A percentile compares a stretch with the other conserved stretches of the same genome.
phyloP scores from a whole-genome alignment of 2,888 invertebrate genomes.

The Calliopum simillimum region DNA sequence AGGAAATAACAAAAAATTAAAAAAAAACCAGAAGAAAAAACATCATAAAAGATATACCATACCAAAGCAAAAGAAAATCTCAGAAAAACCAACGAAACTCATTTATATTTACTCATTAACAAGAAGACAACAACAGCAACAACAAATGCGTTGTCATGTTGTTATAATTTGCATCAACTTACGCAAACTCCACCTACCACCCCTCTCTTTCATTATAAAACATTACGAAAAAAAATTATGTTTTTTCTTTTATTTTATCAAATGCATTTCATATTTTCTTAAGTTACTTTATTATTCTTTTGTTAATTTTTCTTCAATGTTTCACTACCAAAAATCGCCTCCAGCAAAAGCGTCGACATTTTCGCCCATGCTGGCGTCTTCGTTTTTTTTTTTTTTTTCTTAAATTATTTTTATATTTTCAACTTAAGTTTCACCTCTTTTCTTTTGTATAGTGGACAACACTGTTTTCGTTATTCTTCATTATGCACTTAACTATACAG shows the following conservation, averaged over 20 bases:
- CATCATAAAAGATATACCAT: conserved; percentile 20
- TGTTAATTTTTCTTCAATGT: neutral
- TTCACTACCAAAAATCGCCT: neutral
- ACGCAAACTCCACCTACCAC: neutral
- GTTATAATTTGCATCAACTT: neutral
- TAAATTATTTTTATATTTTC: neutral
- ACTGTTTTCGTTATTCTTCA: too few relatives aligned
- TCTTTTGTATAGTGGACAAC: too few relatives aligned
- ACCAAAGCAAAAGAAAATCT: conserved; percentile 33
- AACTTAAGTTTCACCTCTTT: neutral
- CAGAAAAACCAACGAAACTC: conserved; percentile 46
- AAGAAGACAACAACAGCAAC: conserved; percentile 10
- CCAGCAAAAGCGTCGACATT: neutral
- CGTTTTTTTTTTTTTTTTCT: neutral
- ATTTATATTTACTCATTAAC: conserved; percentile 24
- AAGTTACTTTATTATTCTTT: neutral
- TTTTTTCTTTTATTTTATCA: neutral
- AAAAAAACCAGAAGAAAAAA: conserved; percentile 38
- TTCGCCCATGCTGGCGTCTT: conserved; percentile 1
- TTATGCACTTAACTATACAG: too few relatives aligned
- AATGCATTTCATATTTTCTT: conserved; percentile 10
- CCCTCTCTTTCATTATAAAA: neutral
- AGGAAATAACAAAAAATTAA: conserved; percentile 34
- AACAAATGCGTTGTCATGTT: neutral
- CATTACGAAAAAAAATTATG: too few relatives aligned